These are phyloP conservation scores for Montipora sp. DNA, from an alignment of 64 coral and sea anemone species.

Conservation along the genomic window DNA sequence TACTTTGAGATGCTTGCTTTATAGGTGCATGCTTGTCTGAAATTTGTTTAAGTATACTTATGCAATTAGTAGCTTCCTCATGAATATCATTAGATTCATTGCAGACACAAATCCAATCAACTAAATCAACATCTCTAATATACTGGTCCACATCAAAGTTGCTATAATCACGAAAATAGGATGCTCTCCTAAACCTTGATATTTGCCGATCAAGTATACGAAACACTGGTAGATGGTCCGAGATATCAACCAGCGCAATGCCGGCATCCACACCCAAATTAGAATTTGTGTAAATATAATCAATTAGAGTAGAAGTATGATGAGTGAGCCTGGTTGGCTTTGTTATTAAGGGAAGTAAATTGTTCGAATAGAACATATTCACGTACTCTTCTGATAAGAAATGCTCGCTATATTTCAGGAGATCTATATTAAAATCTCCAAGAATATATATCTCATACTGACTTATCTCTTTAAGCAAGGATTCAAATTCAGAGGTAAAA, in stretches of 20 bases:
- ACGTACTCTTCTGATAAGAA: constrained; percentile 52
- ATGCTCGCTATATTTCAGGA: constrained; percentile 37
- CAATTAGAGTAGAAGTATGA: constrained; percentile 52
- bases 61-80: constrained; percentile 44
- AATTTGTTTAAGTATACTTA: constrained; percentile 43
- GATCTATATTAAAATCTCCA: constrained; percentile 50
- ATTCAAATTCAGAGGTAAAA: background rate
- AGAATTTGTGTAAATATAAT: constrained; percentile 39
- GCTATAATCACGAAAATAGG: constrained; percentile 55
- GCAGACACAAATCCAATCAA: constrained; percentile 44
- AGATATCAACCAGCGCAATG: constrained; percentile 35
- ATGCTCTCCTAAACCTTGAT: constrained; percentile 12
- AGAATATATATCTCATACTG: background rate
- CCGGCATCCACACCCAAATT: constrained; percentile 7
- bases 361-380: constrained; percentile 64
- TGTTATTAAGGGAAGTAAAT: constrained; percentile 65
- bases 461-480: background rate
- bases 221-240: constrained; percentile 62
- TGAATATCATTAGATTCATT: constrained; percentile 3
- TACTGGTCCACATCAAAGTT: constrained; percentile 53
- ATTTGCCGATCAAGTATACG: constrained; percentile 24
- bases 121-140: constrained; percentile 37
- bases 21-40: constrained; percentile 52
- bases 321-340: constrained; percentile 63
- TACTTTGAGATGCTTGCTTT: no score